Evolutionary conservation across 1,140 invertebrate genomes (phyloP).

Genomic region (Euwallacea fornicatus): DNA sequence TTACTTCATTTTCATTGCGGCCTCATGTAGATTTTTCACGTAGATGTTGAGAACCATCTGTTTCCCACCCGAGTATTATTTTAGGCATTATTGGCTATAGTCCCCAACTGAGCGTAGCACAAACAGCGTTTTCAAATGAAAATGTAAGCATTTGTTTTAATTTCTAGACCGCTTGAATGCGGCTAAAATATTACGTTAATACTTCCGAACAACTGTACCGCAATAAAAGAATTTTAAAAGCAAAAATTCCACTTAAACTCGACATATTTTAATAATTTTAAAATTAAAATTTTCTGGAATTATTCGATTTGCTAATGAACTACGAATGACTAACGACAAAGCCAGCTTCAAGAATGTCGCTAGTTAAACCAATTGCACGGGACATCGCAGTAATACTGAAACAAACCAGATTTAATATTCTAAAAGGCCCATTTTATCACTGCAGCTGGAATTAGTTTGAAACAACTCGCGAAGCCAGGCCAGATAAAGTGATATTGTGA

Average conservation of each 20-base stretch:
- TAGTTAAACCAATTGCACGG: neutral
- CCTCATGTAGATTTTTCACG: no score
- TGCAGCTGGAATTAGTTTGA: slow-evolving; percentile 19
- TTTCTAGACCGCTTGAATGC: slow-evolving; percentile 11
- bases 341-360: no score
- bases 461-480: slow-evolving; percentile 18
- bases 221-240: slow-evolving; percentile 19
- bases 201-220: slow-evolving; percentile 1
- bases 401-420: slow-evolving; percentile 22
- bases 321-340: no score
- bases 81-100: neutral
- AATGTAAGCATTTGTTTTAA: slow-evolving; percentile 20
- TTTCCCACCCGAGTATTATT: no score
- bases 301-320: no score
- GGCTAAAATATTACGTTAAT: slow-evolving; percentile 9
- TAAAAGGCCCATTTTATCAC: slow-evolving; percentile 25
- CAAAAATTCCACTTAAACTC: slow-evolving; percentile 11
- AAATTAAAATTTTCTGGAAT: no score
- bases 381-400: slow-evolving; percentile 11
- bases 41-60: no score
- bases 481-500: slow-evolving; percentile 21
- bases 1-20: no score
- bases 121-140: slow-evolving; percentile 4
- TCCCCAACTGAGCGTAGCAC: neutral
- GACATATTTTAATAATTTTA: no score